These are phyloP conservation scores for Micoletzkya japonica DNA, from an alignment of 2,888 invertebrate genomes.

Conservation along the genomic window DNA sequence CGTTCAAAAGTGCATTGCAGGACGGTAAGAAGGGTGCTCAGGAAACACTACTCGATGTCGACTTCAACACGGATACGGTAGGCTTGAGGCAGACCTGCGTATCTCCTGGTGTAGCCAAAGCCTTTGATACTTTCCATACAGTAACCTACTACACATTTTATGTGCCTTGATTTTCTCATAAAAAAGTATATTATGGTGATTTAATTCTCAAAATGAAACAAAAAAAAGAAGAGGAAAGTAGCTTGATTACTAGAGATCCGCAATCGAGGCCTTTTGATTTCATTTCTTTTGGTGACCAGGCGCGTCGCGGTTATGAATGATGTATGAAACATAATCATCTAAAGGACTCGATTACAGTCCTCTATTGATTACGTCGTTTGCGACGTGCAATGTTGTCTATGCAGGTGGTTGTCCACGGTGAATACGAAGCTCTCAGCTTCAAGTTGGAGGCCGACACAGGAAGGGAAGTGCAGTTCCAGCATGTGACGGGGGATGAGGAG, in stretches of 20 bases:
- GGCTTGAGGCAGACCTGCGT: too few species aligned
- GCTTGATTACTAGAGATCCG: background rate
- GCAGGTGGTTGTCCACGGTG: slow-evolving; percentile 12
- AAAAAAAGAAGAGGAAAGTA: too few species aligned
- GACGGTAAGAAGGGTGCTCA: background rate
- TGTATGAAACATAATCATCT: background rate
- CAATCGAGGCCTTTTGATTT: background rate
- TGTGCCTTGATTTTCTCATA: too few species aligned
- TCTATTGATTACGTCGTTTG: background rate
- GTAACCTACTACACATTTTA: too few species aligned
- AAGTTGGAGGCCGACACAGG: slow-evolving; percentile 20
- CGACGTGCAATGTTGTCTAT: background rate
- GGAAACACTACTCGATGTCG: slow-evolving; percentile 12
- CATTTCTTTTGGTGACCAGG: background rate
- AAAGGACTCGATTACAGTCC: too few species aligned
- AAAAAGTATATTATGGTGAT: too few species aligned
- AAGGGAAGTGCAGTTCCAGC: slow-evolving; percentile 27
- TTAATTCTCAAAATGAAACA: too few species aligned
- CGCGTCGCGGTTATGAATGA: background rate
- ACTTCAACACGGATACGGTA: slow-evolving; percentile 23
- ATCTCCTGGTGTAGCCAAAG: too few species aligned
- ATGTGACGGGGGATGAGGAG: slow-evolving; percentile 5
- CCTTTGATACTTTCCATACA: too few species aligned
- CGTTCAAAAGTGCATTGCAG: background rate
- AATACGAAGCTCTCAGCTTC: slow-evolving; percentile 7